Evolutionary conservation across 2,797 vertebrate species (phyloP).

Genomic region (Helicolenus hilgendorfi): DNA sequence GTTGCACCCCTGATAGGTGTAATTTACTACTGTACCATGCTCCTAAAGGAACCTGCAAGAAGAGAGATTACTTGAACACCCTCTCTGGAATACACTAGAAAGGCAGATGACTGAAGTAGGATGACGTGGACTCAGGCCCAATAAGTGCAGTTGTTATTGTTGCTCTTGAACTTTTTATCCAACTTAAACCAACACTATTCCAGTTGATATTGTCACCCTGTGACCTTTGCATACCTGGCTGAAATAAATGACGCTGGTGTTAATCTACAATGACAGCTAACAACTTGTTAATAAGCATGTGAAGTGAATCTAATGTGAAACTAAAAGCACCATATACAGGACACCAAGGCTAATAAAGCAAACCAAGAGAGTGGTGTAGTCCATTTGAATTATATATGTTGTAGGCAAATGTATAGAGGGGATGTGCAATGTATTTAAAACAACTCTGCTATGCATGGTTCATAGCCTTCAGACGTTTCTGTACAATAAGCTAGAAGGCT

Average conservation of each 20-base stretch:
- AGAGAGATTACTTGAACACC: conserved; percentile 20
- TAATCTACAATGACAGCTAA: not conserved
- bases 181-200: not conserved
- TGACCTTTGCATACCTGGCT: not conserved
- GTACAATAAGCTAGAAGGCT: not conserved
- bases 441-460: not conserved
- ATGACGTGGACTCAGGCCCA: not conserved
- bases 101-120: not conserved
- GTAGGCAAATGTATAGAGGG: not conserved
- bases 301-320: not conserved
- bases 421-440: not conserved
- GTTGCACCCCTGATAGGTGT: conserved; percentile 52
- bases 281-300: not conserved
- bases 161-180: not conserved
- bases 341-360: not conserved
- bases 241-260: not conserved
- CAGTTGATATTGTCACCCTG: not conserved
- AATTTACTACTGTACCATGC: conserved; percentile 57
- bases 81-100: conserved; percentile 17
- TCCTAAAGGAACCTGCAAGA: conserved; percentile 37
- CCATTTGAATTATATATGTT: not conserved
- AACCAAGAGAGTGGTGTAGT: not conserved
- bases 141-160: not conserved
- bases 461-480: not conserved
- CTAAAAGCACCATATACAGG: not conserved